Evolutionary conservation across 2,113 vertebrate species (phyloP).

Genomic region (Hyla sarda): DNA sequence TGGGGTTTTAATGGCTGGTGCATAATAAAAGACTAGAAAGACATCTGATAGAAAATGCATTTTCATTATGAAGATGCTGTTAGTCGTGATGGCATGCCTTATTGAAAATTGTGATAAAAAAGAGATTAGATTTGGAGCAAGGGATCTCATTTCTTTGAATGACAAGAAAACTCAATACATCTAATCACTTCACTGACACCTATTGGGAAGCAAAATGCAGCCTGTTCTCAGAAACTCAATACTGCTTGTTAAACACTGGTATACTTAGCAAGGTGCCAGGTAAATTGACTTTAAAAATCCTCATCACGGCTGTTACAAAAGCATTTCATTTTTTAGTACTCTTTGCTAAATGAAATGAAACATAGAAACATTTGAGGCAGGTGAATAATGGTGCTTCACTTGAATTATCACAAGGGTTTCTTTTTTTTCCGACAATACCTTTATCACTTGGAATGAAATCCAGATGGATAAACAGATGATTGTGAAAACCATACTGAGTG

Average conservation of each 20-base stretch:
- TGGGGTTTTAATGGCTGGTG: constrained; percentile 45
- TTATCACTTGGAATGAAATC: constrained; percentile 12
- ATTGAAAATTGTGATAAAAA: constrained; percentile 79
- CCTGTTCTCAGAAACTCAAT: constrained; percentile 65
- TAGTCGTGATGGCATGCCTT: constrained; percentile 71
- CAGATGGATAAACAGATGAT: constrained; percentile 44
- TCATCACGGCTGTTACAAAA: constrained; percentile 64
- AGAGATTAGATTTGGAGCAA: constrained; percentile 68
- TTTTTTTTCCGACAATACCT: not conserved
- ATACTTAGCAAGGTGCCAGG: constrained; percentile 69
- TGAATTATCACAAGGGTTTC: constrained; percentile 31
- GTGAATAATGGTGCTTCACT: constrained; percentile 46
- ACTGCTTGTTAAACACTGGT: constrained; percentile 69
- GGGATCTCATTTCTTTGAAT: constrained; percentile 72
- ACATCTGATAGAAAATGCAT: constrained; percentile 29
- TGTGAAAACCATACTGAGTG: constrained; percentile 20
- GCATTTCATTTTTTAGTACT: constrained; percentile 53
- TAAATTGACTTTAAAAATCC: constrained; percentile 69
- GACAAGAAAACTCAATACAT: constrained; percentile 74
- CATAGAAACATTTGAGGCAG: constrained; percentile 19
- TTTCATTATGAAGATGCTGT: constrained; percentile 58
- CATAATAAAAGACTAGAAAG: constrained; percentile 28
- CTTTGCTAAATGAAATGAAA: constrained; percentile 43
- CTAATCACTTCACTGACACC: constrained; percentile 73
- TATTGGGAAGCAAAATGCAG: constrained; percentile 66